Base-by-base conservation (phyloP, 1,140 invertebrate genomes). In the Zaprionus nigranus region DNA sequence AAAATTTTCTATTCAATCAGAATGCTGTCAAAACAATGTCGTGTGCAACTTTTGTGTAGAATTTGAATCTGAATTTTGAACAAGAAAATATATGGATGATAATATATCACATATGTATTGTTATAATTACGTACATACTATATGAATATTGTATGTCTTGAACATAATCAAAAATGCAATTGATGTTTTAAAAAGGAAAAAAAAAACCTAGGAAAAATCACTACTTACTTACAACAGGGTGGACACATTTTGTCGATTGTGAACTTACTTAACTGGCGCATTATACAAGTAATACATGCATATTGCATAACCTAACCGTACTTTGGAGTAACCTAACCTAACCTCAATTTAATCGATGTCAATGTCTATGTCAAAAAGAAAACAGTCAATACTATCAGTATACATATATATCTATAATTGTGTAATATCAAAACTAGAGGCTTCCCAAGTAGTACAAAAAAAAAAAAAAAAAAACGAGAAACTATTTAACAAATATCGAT, bases 381-480 rank as follows among this genome's bases (percentile, higher is more conserved):
- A 61, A 64, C 65, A 61, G 30, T 69, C 66, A 72, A 82, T 57
- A 83, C 74, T 80, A 87, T 88, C 78, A 75, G 68, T 79, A 85
- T 85, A 66, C 34, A 46, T 63, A 51, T 51, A 51, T 51, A 51
- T 17, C 54, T 79, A 71, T 57, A 57, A 56, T 70, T 69, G 60
- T 79, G 67, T 79, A 86, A 75, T 82, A 86, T 65, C 78, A 78
- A 77, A 88, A 84, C 85, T 88, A 88, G 84, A 88, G 84, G 84
- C 84, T 88, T 88, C 84, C 84, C 82, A 75, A 84, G 85, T 88
- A 88, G 84, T 88, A 88, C 84, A 88, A 88, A 86, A 75, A 53
- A 88, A 86, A 72, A 72, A 28, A 46, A 38, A 67, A 76, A 66
- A 62, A 43, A 62, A 71, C 54, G 49, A n/a, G 36, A 56, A 62